A percentile compares a stretch with the other conserved stretches of the same genome.
These are phyloP conservation scores for Smithornis capensis DNA, from an alignment of 2,113 vertebrate species.

Conservation along the genomic window DNA sequence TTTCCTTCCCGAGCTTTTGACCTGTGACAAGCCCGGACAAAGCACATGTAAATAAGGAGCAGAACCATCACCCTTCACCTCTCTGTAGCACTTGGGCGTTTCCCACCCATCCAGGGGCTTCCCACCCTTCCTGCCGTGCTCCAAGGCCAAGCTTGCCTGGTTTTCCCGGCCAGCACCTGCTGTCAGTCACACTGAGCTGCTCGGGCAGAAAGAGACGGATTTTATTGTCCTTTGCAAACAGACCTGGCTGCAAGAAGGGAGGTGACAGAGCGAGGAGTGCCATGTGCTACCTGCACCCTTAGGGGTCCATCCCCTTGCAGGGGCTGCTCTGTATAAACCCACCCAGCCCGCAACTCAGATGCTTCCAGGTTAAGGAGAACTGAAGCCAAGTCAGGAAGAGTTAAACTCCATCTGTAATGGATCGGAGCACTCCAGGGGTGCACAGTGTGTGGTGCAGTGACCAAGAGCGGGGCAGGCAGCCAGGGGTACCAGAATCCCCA, in stretches of 20 bases:
- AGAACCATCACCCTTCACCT: neutral
- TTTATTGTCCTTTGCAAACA: no score
- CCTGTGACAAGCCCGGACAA: neutral
- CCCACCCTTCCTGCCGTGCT: neutral
- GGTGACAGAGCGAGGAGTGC: neutral
- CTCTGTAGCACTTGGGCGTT: neutral
- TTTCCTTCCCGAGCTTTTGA: neutral
- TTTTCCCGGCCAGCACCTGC: no score
- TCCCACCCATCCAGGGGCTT: neutral
- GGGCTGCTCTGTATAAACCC: neutral
- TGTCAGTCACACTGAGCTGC: no score
- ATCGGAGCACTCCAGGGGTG: neutral
- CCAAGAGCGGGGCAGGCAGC: neutral
- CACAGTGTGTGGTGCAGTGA: accelerated
- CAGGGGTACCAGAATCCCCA: neutral
- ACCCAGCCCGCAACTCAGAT: no score
- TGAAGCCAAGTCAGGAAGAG: neutral
- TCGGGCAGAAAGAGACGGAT: no score
- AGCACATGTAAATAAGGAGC: neutral
- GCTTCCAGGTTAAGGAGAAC: neutral
- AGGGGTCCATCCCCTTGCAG: neutral
- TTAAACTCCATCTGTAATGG: accelerated
- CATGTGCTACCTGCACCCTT: neutral
- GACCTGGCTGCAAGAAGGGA: neutral
- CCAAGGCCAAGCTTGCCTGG: no score